Base-by-base conservation (phyloP, 2,113 vertebrate species). In the Electrona antarctica region DNA sequence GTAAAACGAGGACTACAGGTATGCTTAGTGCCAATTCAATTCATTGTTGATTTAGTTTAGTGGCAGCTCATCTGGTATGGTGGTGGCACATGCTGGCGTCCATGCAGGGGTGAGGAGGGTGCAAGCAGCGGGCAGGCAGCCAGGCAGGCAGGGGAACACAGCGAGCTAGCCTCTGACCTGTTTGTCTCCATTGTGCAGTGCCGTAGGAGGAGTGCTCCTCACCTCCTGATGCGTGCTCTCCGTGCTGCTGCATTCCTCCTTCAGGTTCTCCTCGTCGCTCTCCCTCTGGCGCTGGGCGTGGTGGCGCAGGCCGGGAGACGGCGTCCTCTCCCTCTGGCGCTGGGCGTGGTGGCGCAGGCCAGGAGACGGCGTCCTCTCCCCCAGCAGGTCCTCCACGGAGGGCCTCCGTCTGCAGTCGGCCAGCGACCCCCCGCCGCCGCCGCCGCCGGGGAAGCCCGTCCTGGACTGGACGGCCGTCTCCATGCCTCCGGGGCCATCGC, bases 161-260 rank as follows among this genome's bases (percentile, higher is more conserved):
- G 33, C 33, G 33, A 41, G 33, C 33, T 41, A 41, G 33, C 5
- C 51, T 84, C 86, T 80, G 80, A 92, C 91, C 91, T 90, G 89
- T 79, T 69, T 79, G 69, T 90, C 88, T 85, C 89, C 91, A 73
- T 91, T 91, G 65, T 77, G 88, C 70, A 89, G 83, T 4, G 73
- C 76, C 46, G 21, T 21, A 74, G 73, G 83, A 13, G 79, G 73
- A 60, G 87, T 74, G 2, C 82, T 79, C 71, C 94, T 92, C 90
- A 96, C 95, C 94, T 99, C 97, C 1, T 98, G 96, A 87, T 98
- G 95, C 1, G 97, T 96, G 89, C 96, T 98, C 89, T 99, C 97
- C 0, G 96, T 98, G 83, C 97, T 97, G 73, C 97, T 98, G 80
- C 95, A 95, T 84, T 99, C 97, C 81, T 98, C 97, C 89, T 94